Base-by-base conservation (phyloP, 2,888 invertebrate genomes). In the Tetragonisca angustula region DNA sequence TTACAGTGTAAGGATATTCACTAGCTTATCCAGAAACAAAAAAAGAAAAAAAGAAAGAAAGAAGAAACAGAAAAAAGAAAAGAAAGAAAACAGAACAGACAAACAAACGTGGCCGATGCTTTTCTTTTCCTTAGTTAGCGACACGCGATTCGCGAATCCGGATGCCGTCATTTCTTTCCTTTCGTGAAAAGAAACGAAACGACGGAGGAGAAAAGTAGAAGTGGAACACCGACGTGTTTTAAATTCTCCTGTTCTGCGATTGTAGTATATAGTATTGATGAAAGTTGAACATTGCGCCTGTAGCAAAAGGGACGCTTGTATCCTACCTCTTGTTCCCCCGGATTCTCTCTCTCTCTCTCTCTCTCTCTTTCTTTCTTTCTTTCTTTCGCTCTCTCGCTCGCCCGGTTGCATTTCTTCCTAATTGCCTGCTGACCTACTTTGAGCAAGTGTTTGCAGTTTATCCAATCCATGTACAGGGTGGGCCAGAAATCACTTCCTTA, bases 1-100 rank as follows among this genome's bases (percentile, higher is more conserved):
- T 95, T 94, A 94, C 94, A 95, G 94, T 93, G 95, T 95, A 95
- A 95, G 95, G 91, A 94, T 93, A 92, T 92, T 87, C 85, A 79
- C 91, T 93, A 92, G 93, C 91, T 93, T 93, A 92, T 91, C 91
- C 85, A 19, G 70, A 27, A 5, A 9, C 6, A 9, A 43, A 9
- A 43, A 9, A 11, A 9, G 0, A 36, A 36, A 36, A 36, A 36
- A 43, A 9, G 9, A 36, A 36, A 0, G 36, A 6, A 36, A 36
- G 6, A 36, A 5, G 36, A 36, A 36, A 4, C n/a, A n/a, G 2
- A 43, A 9, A 36, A 9, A 1, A 36, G 9, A 36, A 36, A 6
- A 9, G 9, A 9, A 36, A 36, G 9, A 0, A 9, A 9, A 9
- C 1, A 4, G 0, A 32, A 32, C 32, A 32, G 4, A 4, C 32